Evolutionary conservation across 2,797 vertebrate genomes (phyloP).

Genomic region (Sebastes hubbsi): DNA sequence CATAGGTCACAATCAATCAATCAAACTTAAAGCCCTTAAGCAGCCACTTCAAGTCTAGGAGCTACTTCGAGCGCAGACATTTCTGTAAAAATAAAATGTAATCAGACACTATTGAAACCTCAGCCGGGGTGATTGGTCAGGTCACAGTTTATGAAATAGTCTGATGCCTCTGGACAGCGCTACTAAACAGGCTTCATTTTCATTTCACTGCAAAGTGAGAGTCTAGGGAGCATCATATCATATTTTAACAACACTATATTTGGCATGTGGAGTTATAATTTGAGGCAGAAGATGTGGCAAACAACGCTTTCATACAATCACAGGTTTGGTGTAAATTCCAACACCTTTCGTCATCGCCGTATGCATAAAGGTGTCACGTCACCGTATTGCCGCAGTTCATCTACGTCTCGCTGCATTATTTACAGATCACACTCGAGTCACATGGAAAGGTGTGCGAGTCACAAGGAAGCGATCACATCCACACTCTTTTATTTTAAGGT

Average conservation of each 20-base stretch:
- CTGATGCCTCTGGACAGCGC: background rate
- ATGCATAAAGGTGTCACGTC: slow-evolving; percentile 18
- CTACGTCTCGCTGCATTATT: slow-evolving; percentile 48
- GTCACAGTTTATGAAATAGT: background rate
- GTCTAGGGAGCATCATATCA: background rate
- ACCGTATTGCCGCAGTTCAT: slow-evolving; percentile 41
- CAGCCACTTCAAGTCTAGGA: background rate
- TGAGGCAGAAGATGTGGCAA: background rate
- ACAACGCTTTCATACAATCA: slow-evolving; percentile 4
- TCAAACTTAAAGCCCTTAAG: background rate
- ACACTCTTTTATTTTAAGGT: slow-evolving; percentile 18
- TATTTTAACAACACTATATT: slow-evolving; percentile 15
- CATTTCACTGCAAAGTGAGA: background rate
- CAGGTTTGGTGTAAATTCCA: slow-evolving; percentile 45
- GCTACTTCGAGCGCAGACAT: background rate
- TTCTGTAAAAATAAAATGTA: slow-evolving; percentile 13
- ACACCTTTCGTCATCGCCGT: slow-evolving; percentile 23
- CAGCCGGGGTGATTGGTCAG: background rate
- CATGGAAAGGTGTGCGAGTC: slow-evolving; percentile 34
- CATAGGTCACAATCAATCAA: slow-evolving; percentile 2
- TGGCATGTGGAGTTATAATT: slow-evolving; percentile 13
- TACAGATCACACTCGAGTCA: slow-evolving; percentile 25
- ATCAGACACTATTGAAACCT: slow-evolving; percentile 5
- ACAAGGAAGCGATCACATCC: slow-evolving; percentile 53
- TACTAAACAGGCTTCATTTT: background rate